Evolutionary conservation across 2,888 invertebrate species (phyloP).

Genomic region (Poecilobothrus nobilitatus): DNA sequence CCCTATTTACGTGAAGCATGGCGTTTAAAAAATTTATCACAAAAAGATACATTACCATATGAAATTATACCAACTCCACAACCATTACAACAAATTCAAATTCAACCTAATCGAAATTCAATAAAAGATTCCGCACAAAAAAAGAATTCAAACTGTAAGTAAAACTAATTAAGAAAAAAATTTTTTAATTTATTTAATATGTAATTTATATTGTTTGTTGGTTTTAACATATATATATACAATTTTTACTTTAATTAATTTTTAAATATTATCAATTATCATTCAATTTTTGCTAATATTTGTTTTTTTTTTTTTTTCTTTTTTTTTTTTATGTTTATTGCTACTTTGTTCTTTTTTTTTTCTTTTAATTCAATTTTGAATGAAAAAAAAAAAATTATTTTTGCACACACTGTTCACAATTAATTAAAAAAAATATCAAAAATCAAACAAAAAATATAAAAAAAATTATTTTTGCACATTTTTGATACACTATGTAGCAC

Average conservation of each 20-base stretch:
- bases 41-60: constrained; percentile 11
- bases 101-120: constrained; percentile 18
- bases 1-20: constrained; percentile 34
- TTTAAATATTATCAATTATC: constrained; percentile 4
- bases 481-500: constrained; percentile 11
- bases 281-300: constrained; percentile 9
- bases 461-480: too few relatives aligned
- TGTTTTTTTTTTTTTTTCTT: neutral
- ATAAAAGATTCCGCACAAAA: constrained; percentile 36
- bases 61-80: constrained; percentile 26
- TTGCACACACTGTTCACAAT: neutral
- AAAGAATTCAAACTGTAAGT: constrained; percentile 38
- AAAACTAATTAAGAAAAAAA: neutral
- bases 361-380: constrained; percentile 13
- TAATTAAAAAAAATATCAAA: neutral
- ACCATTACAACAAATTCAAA: constrained; percentile 28
- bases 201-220: constrained; percentile 10
- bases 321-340: constrained; percentile 7
- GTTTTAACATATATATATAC: constrained; percentile 11
- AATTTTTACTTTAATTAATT: constrained; percentile 18
- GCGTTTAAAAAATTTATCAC: constrained; percentile 23
- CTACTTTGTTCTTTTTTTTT: constrained; percentile 11
- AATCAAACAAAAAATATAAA: too few relatives aligned
- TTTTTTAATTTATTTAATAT: neutral
- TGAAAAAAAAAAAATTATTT: neutral